A percentile compares a stretch with the other conserved stretches of the same genome.
Evolutionary conservation across 1,140 invertebrate species (phyloP).

Genomic region (Hydropsyche tenuis): DNA sequence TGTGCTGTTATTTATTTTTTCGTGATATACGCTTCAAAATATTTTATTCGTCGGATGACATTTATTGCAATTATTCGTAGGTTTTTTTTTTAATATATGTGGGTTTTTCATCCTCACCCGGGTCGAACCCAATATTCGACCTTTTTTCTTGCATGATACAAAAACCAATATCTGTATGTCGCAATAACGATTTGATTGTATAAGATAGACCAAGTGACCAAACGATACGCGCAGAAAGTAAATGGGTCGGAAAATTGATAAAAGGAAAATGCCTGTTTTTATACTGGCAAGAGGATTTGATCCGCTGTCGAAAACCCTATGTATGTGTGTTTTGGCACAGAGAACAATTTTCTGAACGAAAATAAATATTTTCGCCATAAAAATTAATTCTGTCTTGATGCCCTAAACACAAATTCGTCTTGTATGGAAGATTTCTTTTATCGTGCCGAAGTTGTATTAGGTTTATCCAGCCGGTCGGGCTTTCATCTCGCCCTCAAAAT

Average conservation of each 20-base stretch:
- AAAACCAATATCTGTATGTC: constrained; percentile 22
- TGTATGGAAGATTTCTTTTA: too few species aligned
- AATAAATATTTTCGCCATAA: too few species aligned
- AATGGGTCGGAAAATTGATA: constrained; percentile 49
- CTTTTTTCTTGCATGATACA: background rate
- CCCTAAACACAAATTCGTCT: too few species aligned
- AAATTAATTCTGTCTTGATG: too few species aligned
- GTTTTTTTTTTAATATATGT: too few species aligned
- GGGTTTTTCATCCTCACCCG: background rate
- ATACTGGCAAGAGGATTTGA: constrained; percentile 26
- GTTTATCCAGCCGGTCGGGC: background rate
- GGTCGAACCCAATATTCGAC: constrained; percentile 18
- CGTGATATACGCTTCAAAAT: too few species aligned
- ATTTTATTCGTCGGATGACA: too few species aligned
- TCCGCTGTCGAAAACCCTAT: constrained; percentile 7
- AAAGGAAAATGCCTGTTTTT: constrained; percentile 42
- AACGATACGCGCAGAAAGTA: constrained; percentile 26
- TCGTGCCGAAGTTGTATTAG: too few species aligned
- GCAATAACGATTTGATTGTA: constrained; percentile 35
- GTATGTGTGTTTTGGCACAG: too few species aligned
- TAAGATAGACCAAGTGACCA: constrained; percentile 42
- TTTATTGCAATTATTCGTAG: too few species aligned
- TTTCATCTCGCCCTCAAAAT: constrained; percentile 24
- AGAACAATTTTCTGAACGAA: too few species aligned
- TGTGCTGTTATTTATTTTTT: too few species aligned